Conservation (phyloP, 1,140 invertebrate species). For the Drosophila kurseongensis region DNA sequence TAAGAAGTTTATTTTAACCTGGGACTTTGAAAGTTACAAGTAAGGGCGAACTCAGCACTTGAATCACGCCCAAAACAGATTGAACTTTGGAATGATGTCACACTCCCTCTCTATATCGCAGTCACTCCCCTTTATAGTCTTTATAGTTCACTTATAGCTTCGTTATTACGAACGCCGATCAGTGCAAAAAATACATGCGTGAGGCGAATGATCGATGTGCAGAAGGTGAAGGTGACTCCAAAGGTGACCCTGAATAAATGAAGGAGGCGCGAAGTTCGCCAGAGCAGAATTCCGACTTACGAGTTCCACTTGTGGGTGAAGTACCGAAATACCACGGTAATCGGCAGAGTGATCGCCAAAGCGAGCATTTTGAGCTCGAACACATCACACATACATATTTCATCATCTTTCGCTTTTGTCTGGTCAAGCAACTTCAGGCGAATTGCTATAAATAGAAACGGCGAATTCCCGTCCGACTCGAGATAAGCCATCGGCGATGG, state of each 20-base stretch:
- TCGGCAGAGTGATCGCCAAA: conserved; percentile 21
- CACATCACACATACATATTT: conserved; percentile 18
- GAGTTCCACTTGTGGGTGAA: conserved; percentile 36
- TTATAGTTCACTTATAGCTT: conserved; percentile 21
- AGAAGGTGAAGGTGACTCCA: conserved; percentile 58
- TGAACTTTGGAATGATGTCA: conserved; percentile 76
- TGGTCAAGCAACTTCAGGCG: conserved; percentile 9
- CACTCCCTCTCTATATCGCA: conserved; percentile 4
- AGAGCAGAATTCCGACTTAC: conserved; percentile 9
- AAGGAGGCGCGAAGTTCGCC: conserved; percentile 27
- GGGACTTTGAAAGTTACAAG: background rate
- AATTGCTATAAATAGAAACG: conserved; percentile 29
- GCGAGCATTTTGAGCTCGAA: background rate
- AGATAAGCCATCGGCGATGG: conserved; percentile 26
- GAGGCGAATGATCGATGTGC: conserved; percentile 48
- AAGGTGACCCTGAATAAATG: conserved; percentile 27
- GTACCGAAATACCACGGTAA: conserved; percentile 18
- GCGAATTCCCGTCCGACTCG: conserved; percentile 7
- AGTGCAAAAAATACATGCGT: conserved; percentile 30
- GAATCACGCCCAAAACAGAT: background rate
- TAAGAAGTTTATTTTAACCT: background rate
- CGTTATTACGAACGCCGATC: conserved; percentile 2
- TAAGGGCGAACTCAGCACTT: background rate
- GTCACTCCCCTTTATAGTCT: background rate
- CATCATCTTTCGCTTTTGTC: conserved; percentile 40